Evolutionary conservation across 2,888 invertebrate species (phyloP), one percentile per base, ranked within the genome.

Genomic region (Microdon myrmicae): DNA sequence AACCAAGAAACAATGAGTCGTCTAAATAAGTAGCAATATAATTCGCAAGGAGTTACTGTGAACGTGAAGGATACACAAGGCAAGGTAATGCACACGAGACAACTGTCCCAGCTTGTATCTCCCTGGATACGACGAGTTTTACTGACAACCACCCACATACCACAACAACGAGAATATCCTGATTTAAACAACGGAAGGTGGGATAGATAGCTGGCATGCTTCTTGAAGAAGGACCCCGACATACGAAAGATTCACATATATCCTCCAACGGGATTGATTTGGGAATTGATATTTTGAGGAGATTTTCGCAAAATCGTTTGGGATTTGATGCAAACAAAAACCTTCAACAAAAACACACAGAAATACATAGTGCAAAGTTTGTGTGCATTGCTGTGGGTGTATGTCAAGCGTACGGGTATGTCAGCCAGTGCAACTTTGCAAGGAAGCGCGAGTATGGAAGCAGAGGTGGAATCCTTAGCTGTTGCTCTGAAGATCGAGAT

Each of bases 11-110:
- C 56, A 64, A 64, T 51, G 61, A 64, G 45, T 64, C 61, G 56
- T 45, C 49, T 19, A 39, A 37, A 56, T 61, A 64, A 64, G 61
- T 64, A 64, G 56, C 61, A 37, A 51, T 51, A 51, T 64, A 20
- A 56, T 56, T 56, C 45, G 37, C 35, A 51, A 44, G 45, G 13
- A 64, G 56, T 64, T 56, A 64, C 56, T 64, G 45, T 35, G 38
- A 49, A 45, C 48, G 55, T 49, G 55, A 55, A 49, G 48, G 2
- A 32, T n/a, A 28, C 29, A 25, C 31, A 9, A 29, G 22, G 16
- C 23, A 28, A 34, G 38, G 14, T 34, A 34, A 34, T 34, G 19
- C 19, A 38, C 38, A 26, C n/a, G n/a, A n/a, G n/a, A n/a, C 17
- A 25, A 20, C 37, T 32, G n/a, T n/a, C n/a, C 16, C 19, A 28